Base-by-base conservation (phyloP, 2,797 vertebrate genomes). In the Macropodus opercularis region DNA sequence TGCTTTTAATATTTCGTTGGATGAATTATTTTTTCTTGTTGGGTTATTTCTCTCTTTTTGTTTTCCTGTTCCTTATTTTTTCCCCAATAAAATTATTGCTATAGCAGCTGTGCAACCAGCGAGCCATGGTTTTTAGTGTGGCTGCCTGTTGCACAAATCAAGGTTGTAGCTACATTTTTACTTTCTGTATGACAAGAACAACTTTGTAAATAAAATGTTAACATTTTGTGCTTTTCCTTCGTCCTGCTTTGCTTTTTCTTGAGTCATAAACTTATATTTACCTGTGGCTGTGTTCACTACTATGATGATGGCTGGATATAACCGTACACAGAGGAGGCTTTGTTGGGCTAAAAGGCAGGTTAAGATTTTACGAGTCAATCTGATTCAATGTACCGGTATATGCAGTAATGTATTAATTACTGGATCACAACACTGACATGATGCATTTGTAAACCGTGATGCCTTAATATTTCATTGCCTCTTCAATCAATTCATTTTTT, bases 151-250 rank as follows among this genome's bases (percentile, higher is more conserved):
- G 90, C 93, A 88, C 91, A 88, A 91, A 91, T 93, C 85, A 89
- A 93, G 92, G 92, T 93, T 94, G 92, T 94, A 95, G 94, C 93
- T 94, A 94, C 93, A 94, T 96, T 96, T 96, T 95, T 96, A 96
- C 95, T 96, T 96, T 94, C 93, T 96, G 95, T 95, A 94, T 91
- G 89, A 93, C 93, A 94, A 94, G 89, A 92, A 94, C 83, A 92
- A 91, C 89, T 96, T 97, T 97, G 95, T 96, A 97, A 97, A 97
- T 96, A 97, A 96, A 97, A 95, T 95, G 94, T 95, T 96, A 94
- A 96, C 93, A 94, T 95, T 96, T 97, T 94, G 89, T 87, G 93
- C 90, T 93, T 93, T 85, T 84, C 70, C 85, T 44, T 77, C 54
- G 49, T 66, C 62, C 69, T 84, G 50, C 70, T 53, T 72, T 78